Conservation (phyloP, 2,797 vertebrate species). For the Phoeniculus purpureus region DNA sequence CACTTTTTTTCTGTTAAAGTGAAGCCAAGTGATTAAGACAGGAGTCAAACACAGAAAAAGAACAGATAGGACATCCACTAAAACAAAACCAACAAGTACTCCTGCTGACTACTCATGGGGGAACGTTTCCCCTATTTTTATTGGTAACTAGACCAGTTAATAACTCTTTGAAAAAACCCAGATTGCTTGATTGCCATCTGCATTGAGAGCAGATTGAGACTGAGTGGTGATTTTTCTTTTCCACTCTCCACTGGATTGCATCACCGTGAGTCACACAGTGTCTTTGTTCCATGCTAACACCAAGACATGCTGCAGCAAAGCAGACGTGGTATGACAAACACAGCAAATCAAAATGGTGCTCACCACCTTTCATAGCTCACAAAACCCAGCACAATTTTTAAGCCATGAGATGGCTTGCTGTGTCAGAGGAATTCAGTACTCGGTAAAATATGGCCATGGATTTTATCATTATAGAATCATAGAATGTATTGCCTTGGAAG, state of each 20-base stretch:
- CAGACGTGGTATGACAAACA: neutral
- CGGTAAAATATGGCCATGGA: neutral
- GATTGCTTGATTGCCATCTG: neutral
- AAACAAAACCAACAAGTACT: neutral
- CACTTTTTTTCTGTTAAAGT: neutral
- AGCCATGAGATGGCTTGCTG: neutral
- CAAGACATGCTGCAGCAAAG: neutral
- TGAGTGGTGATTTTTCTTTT: neutral
- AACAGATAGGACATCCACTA: neutral
- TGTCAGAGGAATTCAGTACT: neutral
- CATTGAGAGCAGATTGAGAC: neutral
- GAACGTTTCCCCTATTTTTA: neutral
- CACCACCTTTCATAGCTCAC: neutral
- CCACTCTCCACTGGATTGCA: neutral
- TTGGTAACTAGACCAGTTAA: neutral
- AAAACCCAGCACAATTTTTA: neutral
- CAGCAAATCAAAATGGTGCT: neutral
- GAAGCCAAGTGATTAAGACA: neutral
- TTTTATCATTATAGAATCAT: neutral
- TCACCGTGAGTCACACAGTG: neutral
- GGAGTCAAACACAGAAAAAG: neutral
- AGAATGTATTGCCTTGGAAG: too few relatives aligned
- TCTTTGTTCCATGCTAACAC: neutral
- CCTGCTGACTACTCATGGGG: neutral
- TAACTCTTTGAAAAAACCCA: neutral